Conservation (phyloP, 2,797 vertebrate species). For the Eulemur rubriventer region DNA sequence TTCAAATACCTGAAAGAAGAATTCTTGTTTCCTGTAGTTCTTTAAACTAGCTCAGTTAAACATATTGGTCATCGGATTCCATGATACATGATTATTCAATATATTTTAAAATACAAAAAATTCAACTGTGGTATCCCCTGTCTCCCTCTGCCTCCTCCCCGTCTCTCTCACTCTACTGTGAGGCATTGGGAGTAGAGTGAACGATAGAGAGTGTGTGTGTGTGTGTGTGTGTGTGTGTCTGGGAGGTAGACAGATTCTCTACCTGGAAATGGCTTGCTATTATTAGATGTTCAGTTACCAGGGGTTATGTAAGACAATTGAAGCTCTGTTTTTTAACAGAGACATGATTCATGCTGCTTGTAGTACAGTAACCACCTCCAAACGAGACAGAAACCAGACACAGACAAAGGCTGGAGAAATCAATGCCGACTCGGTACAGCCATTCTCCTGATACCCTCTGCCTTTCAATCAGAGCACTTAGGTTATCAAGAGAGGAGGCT, state of each 20-base stretch:
- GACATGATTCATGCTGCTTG: constrained; percentile 87
- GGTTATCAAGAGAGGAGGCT: constrained; percentile 79
- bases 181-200: constrained; percentile 60
- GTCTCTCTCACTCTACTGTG: constrained; percentile 34
- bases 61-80: constrained; percentile 45
- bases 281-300: constrained; percentile 87
- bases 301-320: constrained; percentile 88
- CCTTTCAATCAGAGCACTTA: constrained; percentile 74
- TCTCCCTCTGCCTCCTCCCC: constrained; percentile 64
- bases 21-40: constrained; percentile 16
- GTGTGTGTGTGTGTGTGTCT: constrained; percentile 74
- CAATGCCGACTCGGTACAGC: constrained; percentile 82
- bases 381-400: constrained; percentile 87
- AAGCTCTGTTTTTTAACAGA: constrained; percentile 89
- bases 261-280: constrained; percentile 88
- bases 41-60: constrained; percentile 71
- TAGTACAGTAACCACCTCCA: constrained; percentile 88
- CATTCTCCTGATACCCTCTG: constrained; percentile 83
- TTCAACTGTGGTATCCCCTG: neutral
- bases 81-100: constrained; percentile 30
- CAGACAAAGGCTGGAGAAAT: constrained; percentile 88
- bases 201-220: neutral
- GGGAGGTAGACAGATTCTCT: constrained; percentile 84
- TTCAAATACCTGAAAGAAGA: constrained; percentile 37
- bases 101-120: constrained; percentile 63